These are phyloP conservation scores for Istiophorus platypterus DNA, from an alignment of 2,113 vertebrate species.

Conservation along the genomic window DNA sequence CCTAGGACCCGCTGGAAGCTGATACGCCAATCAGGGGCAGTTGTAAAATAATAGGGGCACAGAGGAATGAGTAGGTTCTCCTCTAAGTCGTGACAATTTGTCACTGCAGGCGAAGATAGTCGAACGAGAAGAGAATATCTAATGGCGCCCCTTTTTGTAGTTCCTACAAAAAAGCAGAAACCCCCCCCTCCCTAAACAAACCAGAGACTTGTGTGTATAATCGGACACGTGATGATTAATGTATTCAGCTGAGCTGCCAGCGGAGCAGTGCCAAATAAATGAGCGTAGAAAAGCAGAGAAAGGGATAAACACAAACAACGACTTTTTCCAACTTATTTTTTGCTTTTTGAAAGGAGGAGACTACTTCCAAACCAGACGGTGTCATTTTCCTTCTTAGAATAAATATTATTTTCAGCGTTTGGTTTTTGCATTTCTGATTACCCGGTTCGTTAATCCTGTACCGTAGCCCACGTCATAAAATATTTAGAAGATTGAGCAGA, in stretches of 20 bases:
- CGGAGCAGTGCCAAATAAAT: slow-evolving; percentile 59
- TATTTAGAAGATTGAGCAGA: background rate
- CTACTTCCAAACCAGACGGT: slow-evolving; percentile 36
- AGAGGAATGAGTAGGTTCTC: slow-evolving; percentile 56
- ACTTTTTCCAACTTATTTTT: slow-evolving; percentile 48
- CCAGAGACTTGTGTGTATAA: slow-evolving; percentile 33
- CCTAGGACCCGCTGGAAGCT: slow-evolving; percentile 78
- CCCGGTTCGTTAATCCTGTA: slow-evolving; percentile 46
- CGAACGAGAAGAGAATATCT: slow-evolving; percentile 40
- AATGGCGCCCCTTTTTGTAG: slow-evolving; percentile 26
- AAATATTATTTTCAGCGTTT: slow-evolving; percentile 51
- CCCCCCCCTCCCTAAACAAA: no score
- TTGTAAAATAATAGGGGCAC: slow-evolving; percentile 66
- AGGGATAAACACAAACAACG: slow-evolving; percentile 54
- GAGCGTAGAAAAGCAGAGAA: slow-evolving; percentile 57
- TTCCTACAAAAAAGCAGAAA: slow-evolving; percentile 8
- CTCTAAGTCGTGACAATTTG: slow-evolving; percentile 61
- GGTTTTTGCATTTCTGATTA: slow-evolving; percentile 56
- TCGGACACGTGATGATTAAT: slow-evolving; percentile 62
- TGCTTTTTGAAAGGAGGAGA: slow-evolving; percentile 26
- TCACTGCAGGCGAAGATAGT: slow-evolving; percentile 52
- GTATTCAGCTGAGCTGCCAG: slow-evolving; percentile 68
- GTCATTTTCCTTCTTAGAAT: slow-evolving; percentile 33
- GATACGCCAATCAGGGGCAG: slow-evolving; percentile 74
- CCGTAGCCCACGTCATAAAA: slow-evolving; percentile 11